Percentiles rank a stretch among this genome's conserved stretches.
These are phyloP conservation scores for Sarotherodon lohbergeri DNA, from an alignment of 2,113 vertebrate species.

Conservation along the genomic window DNA sequence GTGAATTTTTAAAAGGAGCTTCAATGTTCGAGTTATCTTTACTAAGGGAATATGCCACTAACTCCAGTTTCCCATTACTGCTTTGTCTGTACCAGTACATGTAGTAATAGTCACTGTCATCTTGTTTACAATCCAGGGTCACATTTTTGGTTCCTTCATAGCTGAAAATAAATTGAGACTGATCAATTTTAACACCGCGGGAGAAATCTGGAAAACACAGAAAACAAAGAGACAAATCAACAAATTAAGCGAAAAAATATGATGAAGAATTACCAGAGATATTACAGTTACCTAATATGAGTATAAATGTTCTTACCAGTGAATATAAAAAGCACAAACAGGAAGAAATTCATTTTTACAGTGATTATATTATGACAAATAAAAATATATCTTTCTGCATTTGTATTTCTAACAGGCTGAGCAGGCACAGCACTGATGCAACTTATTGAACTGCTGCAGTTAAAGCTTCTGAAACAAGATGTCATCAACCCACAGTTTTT, in stretches of 20 bases:
- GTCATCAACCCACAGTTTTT: neutral
- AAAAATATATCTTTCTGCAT: neutral
- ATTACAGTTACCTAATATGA: neutral
- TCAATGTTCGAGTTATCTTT: neutral
- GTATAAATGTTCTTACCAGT: neutral
- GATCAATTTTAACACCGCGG: neutral
- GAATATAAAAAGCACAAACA: neutral
- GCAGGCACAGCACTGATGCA: neutral
- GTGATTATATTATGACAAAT: neutral
- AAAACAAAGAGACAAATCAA: neutral
- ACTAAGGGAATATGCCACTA: neutral
- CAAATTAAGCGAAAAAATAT: neutral
- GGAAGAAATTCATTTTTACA: neutral
- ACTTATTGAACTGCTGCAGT: neutral
- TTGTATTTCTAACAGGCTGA: rapidly evolving
- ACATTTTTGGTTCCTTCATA: neutral
- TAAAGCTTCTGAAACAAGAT: neutral
- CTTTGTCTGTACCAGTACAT: constrained; percentile 38
- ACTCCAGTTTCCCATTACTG: neutral
- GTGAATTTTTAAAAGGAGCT: neutral
- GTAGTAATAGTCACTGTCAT: neutral
- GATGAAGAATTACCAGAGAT: neutral
- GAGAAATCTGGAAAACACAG: neutral
- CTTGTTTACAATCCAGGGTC: constrained; percentile 39
- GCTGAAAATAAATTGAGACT: neutral